These are phyloP conservation scores for Lerema accius DNA, from an alignment of 1,140 invertebrate genomes.

Conservation along the genomic window DNA sequence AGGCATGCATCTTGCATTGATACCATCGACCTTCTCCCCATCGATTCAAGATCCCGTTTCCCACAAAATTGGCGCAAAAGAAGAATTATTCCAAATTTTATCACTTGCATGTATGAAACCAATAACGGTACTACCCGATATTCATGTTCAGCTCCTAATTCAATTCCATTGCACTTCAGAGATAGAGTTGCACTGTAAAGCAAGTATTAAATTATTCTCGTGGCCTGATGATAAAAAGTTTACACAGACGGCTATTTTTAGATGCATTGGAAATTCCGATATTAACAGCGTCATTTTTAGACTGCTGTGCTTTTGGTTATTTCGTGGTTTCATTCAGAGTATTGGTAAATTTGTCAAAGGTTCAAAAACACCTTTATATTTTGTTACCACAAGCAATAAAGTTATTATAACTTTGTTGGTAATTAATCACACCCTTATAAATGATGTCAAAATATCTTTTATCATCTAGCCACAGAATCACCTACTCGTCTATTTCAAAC, in stretches of 20 bases:
- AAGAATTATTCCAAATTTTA: background rate
- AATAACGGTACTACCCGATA: background rate
- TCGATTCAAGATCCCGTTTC: background rate
- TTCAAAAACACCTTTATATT: no score
- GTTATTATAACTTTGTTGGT: no score
- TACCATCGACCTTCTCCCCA: background rate
- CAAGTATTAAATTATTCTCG: no score
- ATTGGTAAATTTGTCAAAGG: no score
- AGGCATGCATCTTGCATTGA: background rate
- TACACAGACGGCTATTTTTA: no score
- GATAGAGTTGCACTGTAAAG: background rate
- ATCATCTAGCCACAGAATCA: background rate
- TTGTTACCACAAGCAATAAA: no score
- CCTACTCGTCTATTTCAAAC: background rate
- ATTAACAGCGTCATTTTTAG: no score
- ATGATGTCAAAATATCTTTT: background rate
- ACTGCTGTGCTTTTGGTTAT: no score
- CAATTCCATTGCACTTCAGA: background rate
- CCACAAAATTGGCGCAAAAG: slow-evolving; percentile 5
- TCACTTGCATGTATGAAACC: slow-evolving; percentile 1
- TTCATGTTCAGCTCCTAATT: background rate
- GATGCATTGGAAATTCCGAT: no score
- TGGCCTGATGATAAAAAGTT: no score
- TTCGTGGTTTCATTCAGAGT: no score
- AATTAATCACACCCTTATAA: no score